A percentile compares a stretch with the other conserved stretches of the same genome.
Evolutionary conservation across 2,888 invertebrate species (phyloP).

Genomic region (Epirrhoe alternata): DNA sequence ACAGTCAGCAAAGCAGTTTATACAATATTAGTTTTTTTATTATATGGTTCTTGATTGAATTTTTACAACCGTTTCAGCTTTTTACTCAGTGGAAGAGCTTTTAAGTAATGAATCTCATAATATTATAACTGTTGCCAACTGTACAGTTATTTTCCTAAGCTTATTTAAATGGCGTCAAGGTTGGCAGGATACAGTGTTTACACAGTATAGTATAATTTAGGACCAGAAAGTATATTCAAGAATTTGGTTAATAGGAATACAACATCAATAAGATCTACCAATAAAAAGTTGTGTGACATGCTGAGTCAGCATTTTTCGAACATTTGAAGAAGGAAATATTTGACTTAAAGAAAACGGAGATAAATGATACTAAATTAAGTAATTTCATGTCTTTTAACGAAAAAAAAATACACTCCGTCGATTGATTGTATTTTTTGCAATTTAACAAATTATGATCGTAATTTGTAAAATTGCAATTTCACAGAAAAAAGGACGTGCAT

Average conservation of each 20-base stretch:
- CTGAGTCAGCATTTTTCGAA: conserved; percentile 4
- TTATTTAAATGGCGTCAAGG: too few relatives aligned
- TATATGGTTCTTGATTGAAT: not conserved
- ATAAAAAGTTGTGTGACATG: conserved; percentile 10
- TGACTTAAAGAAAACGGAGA: conserved; percentile 9
- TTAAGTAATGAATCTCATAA: too few relatives aligned
- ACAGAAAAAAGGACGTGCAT: not conserved
- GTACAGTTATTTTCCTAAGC: too few relatives aligned
- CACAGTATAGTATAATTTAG: too few relatives aligned
- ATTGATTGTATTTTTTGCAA: too few relatives aligned
- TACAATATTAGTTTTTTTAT: not conserved
- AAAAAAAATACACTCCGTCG: not conserved
- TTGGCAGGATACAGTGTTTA: too few relatives aligned
- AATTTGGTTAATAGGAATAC: conserved; percentile 7
- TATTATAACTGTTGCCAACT: too few relatives aligned
- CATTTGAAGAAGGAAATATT: not conserved
- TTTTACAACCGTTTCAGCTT: too few relatives aligned
- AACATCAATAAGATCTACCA: conserved; percentile 14
- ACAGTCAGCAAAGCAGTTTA: not conserved
- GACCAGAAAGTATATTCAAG: too few relatives aligned
- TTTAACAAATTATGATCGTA: not conserved
- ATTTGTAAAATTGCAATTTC: not conserved
- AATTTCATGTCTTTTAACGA: not conserved
- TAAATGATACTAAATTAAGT: conserved; percentile 24
- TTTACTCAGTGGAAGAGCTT: too few relatives aligned